Percentiles rank a stretch among this genome's conserved stretches.
Conservation (phyloP, 2,113 vertebrate genomes). For the Ochotona curzoniae region DNA sequence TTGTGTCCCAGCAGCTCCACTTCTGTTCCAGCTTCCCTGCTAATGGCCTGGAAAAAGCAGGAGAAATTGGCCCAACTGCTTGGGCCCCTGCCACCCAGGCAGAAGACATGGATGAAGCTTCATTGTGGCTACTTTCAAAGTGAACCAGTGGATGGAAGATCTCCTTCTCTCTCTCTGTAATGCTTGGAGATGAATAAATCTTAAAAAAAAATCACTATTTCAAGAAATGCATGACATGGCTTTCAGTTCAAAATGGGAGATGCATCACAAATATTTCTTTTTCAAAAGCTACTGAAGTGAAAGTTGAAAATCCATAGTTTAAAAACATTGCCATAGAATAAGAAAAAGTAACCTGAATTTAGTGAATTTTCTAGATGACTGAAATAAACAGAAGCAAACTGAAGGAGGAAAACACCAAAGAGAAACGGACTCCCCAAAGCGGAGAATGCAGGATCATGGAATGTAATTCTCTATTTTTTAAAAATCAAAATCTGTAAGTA, state of each 20-base stretch:
- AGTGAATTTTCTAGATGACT: conserved; percentile 9
- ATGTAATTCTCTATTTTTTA: background rate
- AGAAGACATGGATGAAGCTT: too few relatives aligned
- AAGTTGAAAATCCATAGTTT: background rate
- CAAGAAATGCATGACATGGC: too few relatives aligned
- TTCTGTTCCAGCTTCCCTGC: too few relatives aligned
- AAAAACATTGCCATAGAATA: background rate
- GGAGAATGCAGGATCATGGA: background rate
- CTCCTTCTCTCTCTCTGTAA: too few relatives aligned
- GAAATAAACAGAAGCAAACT: conserved; percentile 28
- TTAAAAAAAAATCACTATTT: too few relatives aligned
- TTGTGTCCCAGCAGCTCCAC: too few relatives aligned
- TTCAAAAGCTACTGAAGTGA: background rate
- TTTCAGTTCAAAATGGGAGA: background rate
- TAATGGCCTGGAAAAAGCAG: too few relatives aligned
- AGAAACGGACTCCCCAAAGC: background rate
- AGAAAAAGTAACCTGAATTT: background rate
- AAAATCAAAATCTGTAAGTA: background rate
- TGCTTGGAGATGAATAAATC: too few relatives aligned
- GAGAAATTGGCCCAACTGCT: too few relatives aligned
- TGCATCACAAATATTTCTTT: background rate
- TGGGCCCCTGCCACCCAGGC: too few relatives aligned
- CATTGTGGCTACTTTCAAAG: too few relatives aligned
- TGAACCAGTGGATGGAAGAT: too few relatives aligned
- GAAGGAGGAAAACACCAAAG: background rate